Evolutionary conservation across 2,888 invertebrate species (phyloP), one percentile per base, ranked within the genome.

Genomic region (Argynnis bischoffii): DNA sequence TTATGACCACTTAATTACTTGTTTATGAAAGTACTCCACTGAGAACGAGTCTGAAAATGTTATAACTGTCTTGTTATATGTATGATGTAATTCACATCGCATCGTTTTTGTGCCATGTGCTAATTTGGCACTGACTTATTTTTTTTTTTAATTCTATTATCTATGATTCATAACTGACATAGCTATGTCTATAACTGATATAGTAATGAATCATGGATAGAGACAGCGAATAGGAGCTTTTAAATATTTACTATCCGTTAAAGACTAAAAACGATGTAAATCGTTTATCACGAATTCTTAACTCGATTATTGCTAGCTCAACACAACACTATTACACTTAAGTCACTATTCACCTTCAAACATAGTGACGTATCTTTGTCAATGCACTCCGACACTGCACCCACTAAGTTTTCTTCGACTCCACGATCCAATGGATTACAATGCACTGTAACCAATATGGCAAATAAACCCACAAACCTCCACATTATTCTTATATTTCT

Each of bases 351-450:
- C 91, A 95, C 95, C 93, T 95, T 95, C 66, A 95, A 83, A 81
- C 95, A 95, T 80, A 94, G 82, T 31, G 93, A 86, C 35, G 95
- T 89, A 78, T 94, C 94, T 77, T 88, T 93, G 71, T 93, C 92
- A 57, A 94, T 92, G 77, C 95, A 95, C 78, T 94, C 94, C n/a
- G 88, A 84, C 14, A 92, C 85, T 13, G 86, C 90, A 81, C 88
- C 88, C 68, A 92, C 87, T 61, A 92, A 77, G 66, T 91, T 92
- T 78, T 92, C 92, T 60, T 89, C 87, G 31, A 90, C 75, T 47
- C 90, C 88, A 75, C 83, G 81, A 70, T 91, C 90, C 69, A 92
- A 84, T 50, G 92, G 92, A 26, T 79, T 83, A 74, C 89, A 87
- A 70, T 81, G 78, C 75, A 87, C 92, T 76, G 82, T 73, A 18